Conservation (phyloP, 2,797 vertebrate species). For the Spatula clypeata region DNA sequence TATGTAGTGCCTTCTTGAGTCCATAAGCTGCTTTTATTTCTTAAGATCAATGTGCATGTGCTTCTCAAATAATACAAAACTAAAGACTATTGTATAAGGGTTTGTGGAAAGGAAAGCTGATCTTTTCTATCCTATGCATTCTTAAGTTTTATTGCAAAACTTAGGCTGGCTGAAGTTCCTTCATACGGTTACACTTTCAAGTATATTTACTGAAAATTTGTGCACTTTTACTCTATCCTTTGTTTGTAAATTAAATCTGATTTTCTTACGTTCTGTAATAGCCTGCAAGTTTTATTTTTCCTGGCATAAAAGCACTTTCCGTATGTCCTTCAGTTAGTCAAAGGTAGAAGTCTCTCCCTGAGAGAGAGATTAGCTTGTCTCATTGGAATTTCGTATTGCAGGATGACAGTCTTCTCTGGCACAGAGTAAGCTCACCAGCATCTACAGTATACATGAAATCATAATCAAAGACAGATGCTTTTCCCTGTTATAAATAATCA, state of each 20-base stretch:
- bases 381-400: constrained; percentile 74
- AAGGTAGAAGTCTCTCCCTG: constrained; percentile 81
- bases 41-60: background rate
- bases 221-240: background rate
- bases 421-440: constrained; percentile 63
- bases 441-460: constrained; percentile 76
- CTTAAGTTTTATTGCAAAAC: background rate
- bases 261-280: constrained; percentile 75
- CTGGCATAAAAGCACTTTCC: constrained; percentile 78
- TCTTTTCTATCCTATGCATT: background rate
- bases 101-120: background rate
- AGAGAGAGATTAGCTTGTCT: constrained; percentile 79
- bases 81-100: background rate
- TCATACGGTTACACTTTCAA: background rate
- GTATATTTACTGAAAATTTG: background rate
- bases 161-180: background rate
- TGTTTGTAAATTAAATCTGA: constrained; percentile 61
- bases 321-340: constrained; percentile 79
- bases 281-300: constrained; percentile 83
- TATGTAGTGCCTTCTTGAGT: background rate
- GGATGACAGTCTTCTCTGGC: constrained; percentile 76
- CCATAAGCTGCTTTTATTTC: background rate
- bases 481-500: constrained; percentile 78
- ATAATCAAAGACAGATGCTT: constrained; percentile 84
- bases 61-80: background rate